phyloP scores from a whole-genome alignment of 2,797 vertebrate species.

The Ptychadena robeensis region DNA sequence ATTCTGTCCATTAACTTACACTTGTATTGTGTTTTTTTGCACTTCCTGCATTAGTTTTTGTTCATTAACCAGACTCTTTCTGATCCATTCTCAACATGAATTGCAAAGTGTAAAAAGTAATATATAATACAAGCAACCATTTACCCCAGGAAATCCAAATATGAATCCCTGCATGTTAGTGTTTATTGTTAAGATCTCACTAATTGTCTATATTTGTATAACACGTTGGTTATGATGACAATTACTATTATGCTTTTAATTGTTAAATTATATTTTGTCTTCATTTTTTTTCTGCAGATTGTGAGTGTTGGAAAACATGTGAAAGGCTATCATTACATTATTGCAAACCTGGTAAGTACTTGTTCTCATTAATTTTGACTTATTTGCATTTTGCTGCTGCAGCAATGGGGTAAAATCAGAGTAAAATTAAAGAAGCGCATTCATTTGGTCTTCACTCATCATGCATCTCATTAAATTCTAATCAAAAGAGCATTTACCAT shows the following conservation, averaged over 20 bases:
- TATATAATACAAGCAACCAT: not conserved
- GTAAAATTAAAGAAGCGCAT: constrained; percentile 22
- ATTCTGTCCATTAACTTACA: no score
- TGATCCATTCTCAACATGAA: no score
- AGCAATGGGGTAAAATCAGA: constrained; percentile 35
- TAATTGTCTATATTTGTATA: not conserved
- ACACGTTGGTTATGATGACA: not conserved
- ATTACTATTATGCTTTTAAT: constrained; percentile 1
- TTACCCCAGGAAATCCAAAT: not conserved
- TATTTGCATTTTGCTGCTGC: constrained; percentile 20
- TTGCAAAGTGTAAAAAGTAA: not conserved
- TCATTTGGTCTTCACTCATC: constrained; percentile 14
- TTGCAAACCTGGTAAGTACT: constrained; percentile 95
- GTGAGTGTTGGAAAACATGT: constrained; percentile 98
- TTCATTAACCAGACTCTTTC: no score
- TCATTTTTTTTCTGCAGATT: constrained; percentile 77
- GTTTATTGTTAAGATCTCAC: not conserved
- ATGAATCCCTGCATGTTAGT: not conserved
- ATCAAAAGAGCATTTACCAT: constrained; percentile 48
- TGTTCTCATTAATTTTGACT: constrained; percentile 63
- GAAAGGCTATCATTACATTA: constrained; percentile 98
- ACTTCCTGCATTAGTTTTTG: no score
- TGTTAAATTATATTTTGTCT: constrained; percentile 24
- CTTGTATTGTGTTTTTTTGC: no score
- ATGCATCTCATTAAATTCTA: constrained; percentile 33